phyloP scores from a whole-genome alignment of 1,140 invertebrate genomes.

The Macrobrachium nipponense region DNA sequence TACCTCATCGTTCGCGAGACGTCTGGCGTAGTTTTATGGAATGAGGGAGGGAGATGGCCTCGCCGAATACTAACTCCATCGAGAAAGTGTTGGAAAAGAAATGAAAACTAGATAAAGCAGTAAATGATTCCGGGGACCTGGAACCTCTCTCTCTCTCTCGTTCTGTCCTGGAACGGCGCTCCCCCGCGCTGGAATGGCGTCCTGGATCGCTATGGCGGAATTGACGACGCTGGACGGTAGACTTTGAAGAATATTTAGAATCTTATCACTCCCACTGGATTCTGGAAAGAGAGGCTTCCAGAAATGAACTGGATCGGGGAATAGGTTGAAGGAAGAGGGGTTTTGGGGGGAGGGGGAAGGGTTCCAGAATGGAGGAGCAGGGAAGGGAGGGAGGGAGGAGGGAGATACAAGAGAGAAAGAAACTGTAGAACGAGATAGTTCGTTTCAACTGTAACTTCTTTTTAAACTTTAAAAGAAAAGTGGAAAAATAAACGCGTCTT shows the following conservation, averaged over 20 bases:
- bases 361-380: constrained; percentile 18
- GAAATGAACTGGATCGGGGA: constrained; percentile 14
- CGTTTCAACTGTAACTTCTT: too few species aligned
- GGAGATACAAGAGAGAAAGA: too few species aligned
- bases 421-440: too few species aligned
- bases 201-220: constrained; percentile 2
- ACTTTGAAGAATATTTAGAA: constrained; percentile 55
- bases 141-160: constrained; percentile 13
- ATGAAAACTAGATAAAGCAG: constrained; percentile 56
- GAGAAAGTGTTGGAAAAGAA: constrained; percentile 37
- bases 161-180: background rate
- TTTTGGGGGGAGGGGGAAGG: constrained; percentile 33
- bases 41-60: constrained; percentile 41
- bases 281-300: constrained; percentile 42
- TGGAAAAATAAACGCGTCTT: too few species aligned
- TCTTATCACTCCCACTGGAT: constrained; percentile 48
- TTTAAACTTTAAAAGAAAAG: too few species aligned
- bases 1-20: constrained; percentile 33
- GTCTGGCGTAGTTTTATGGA: constrained; percentile 26
- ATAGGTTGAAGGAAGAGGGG: background rate
- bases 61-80: constrained; percentile 29
- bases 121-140: constrained; percentile 33
- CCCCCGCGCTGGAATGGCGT: constrained; percentile 33
- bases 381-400: background rate
- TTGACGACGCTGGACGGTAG: constrained; percentile 36